Evolutionary conservation across 37 sponge, comb jelly and placozoan species (phyloP).

Genomic region (Oscarella lobularis): DNA sequence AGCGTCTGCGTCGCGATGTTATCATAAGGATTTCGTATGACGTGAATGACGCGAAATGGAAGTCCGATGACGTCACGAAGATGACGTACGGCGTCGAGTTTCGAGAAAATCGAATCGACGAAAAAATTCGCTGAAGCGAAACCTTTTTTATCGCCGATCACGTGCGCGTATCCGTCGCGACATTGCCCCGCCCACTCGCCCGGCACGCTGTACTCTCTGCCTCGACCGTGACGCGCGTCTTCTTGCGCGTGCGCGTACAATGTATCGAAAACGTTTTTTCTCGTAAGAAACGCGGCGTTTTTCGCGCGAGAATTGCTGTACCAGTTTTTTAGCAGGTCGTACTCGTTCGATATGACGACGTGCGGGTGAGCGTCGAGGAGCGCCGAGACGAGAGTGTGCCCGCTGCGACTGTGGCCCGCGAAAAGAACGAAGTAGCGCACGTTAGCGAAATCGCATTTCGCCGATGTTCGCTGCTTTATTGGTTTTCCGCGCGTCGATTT

Average conservation of each 20-base stretch:
- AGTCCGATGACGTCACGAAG: neutral
- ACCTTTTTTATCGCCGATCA: neutral
- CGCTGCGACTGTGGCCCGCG: neutral
- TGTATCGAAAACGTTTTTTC: neutral
- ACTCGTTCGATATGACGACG: neutral
- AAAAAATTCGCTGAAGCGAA: neutral
- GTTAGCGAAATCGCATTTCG: too few species aligned
- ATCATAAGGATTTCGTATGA: neutral
- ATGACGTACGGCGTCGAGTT: neutral
- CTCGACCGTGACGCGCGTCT: too few species aligned
- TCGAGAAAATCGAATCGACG: neutral
- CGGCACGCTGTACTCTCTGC: too few species aligned
- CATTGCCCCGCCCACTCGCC: too few species aligned
- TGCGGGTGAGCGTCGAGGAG: neutral
- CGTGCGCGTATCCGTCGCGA: too few species aligned
- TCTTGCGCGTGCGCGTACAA: neutral
- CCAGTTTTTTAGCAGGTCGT: neutral
- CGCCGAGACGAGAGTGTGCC: neutral
- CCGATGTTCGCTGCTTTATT: too few species aligned
- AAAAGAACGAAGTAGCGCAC: neutral
- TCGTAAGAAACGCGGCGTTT: neutral
- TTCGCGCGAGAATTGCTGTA: neutral
- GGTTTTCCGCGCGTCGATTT: too few species aligned
- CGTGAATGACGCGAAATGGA: neutral
- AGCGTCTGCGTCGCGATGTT: neutral